Evolutionary conservation across 2,888 invertebrate species (phyloP).

Genomic region (Rhagonycha lutea): DNA sequence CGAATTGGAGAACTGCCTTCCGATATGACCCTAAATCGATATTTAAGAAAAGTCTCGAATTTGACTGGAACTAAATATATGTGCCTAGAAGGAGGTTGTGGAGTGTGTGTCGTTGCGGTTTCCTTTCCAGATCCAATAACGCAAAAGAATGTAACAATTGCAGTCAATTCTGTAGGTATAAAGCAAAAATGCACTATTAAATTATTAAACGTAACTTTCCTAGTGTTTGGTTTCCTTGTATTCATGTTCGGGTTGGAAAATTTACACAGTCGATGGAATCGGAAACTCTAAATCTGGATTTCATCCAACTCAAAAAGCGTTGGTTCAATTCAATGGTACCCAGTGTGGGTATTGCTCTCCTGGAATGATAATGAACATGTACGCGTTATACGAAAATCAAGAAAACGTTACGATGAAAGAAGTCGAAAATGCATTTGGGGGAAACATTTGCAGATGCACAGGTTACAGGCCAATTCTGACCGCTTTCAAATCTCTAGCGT

Average conservation of each 20-base stretch:
- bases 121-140: conserved; percentile 56
- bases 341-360: conserved; percentile 76
- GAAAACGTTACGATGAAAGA: conserved; percentile 60
- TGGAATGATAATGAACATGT: conserved; percentile 80
- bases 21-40: conserved; percentile 66
- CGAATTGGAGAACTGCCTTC: conserved; percentile 53
- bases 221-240: conserved; percentile 60
- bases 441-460: conserved; percentile 61
- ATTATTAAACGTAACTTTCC: conserved; percentile 9
- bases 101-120: conserved; percentile 65
- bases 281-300: conserved; percentile 66
- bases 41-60: conserved; percentile 63
- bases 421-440: conserved; percentile 63
- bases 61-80: conserved; percentile 71
- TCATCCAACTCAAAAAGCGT: conserved; percentile 63
- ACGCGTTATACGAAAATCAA: conserved; percentile 56
- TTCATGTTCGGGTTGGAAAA: conserved; percentile 64
- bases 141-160: conserved; percentile 57
- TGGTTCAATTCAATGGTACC: conserved; percentile 65
- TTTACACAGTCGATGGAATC: conserved; percentile 71
- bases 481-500: conserved; percentile 63
- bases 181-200: not conserved
- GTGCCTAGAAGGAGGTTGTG: conserved; percentile 77
- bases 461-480: conserved; percentile 67
- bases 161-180: conserved; percentile 67